These are phyloP conservation scores for Amia ocellicauda DNA, from an alignment of 2,113 vertebrate genomes.

Conservation along the genomic window DNA sequence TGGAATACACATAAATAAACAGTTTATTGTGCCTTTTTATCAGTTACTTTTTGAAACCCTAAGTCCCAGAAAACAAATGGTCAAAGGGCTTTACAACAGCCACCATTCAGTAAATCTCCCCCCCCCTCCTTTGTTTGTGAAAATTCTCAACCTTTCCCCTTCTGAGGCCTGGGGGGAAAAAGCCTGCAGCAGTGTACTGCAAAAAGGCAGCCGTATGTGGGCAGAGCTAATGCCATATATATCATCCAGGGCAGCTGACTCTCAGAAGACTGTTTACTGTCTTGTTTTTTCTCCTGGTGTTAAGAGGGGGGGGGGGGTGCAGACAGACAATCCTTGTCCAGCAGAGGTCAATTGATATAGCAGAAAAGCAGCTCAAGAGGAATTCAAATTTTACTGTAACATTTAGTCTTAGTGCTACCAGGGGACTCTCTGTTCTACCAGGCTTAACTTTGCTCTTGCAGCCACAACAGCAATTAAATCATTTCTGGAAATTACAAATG, in stretches of 20 bases:
- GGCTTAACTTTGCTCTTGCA: conserved; percentile 29
- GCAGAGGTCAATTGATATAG: conserved; percentile 68
- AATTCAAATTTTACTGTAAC: conserved; percentile 23
- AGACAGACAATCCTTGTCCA: conserved; percentile 68
- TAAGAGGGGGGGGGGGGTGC: conserved; percentile 55
- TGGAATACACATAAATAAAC: background rate
- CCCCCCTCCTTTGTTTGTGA: background rate
- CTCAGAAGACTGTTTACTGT: conserved; percentile 50
- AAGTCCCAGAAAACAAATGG: background rate
- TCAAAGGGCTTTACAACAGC: background rate
- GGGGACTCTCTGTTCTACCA: conserved; percentile 27
- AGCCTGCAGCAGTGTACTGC: conserved; percentile 29
- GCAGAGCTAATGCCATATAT: conserved; percentile 56
- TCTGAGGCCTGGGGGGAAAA: conserved; percentile 29
- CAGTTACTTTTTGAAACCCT: background rate
- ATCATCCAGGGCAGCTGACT: conserved; percentile 47
- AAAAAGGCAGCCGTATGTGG: conserved; percentile 40
- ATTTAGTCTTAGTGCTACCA: conserved; percentile 21
- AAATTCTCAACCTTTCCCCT: conserved; percentile 24
- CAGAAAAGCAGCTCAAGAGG: conserved; percentile 44
- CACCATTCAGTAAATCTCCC: background rate
- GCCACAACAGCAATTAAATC: too few species aligned
- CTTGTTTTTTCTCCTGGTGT: conserved; percentile 23
- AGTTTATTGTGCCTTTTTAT: background rate
- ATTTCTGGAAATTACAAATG: too few species aligned